These are phyloP conservation scores for Phalloptychus januarius DNA, from an alignment of 2,797 vertebrate species.

Conservation along the genomic window DNA sequence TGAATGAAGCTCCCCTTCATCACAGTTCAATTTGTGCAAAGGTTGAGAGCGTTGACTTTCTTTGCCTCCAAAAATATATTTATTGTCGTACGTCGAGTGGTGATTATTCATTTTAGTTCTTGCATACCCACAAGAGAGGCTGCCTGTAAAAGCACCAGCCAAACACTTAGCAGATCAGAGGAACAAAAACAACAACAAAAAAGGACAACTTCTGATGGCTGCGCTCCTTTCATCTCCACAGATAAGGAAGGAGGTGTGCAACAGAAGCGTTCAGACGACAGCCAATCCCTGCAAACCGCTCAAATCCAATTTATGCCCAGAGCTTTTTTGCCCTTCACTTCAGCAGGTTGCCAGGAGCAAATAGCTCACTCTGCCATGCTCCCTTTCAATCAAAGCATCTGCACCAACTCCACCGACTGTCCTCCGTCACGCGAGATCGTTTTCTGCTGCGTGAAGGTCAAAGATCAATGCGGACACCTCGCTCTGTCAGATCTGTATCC, in stretches of 20 bases:
- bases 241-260: constrained; percentile 1
- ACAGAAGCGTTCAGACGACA: constrained; percentile 17
- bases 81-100: constrained; percentile 6
- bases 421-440: neutral
- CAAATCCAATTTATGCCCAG: constrained; percentile 8
- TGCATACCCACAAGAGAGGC: neutral
- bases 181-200: constrained; percentile 2
- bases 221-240: constrained; percentile 4
- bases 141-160: constrained; percentile 11
- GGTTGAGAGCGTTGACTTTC: neutral
- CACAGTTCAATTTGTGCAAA: neutral
- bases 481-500: neutral
- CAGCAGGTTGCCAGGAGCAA: constrained; percentile 6
- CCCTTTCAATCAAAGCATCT: constrained; percentile 10
- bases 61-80: neutral
- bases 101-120: constrained; percentile 5
- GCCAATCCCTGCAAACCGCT: constrained; percentile 22
- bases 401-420: neutral
- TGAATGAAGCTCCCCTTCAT: constrained; percentile 1
- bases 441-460: neutral
- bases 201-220: neutral
- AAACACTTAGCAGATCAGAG: constrained; percentile 21
- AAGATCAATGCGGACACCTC: neutral
- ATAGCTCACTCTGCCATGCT: neutral
- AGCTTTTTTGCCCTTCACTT: constrained; percentile 14